A percentile compares a stretch with the other conserved stretches of the same genome.
These are phyloP conservation scores for Dicycla oo DNA, from an alignment of 2,888 invertebrate species.

Conservation along the genomic window DNA sequence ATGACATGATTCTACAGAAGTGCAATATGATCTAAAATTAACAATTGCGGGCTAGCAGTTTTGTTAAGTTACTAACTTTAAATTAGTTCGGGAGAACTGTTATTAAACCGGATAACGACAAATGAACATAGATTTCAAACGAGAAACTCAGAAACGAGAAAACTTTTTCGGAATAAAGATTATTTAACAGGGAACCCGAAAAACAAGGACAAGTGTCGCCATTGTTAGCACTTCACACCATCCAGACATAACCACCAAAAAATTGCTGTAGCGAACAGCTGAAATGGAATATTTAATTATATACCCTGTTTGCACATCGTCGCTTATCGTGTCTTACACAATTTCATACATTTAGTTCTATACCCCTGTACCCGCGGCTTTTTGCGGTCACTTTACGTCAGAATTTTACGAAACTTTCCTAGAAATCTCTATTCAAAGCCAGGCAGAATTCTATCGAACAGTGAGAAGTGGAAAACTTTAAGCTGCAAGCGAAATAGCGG, in stretches of 20 bases:
- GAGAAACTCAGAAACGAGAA: slow-evolving; percentile 24
- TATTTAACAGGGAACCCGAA: slow-evolving; percentile 20
- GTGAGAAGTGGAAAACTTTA: slow-evolving; percentile 57
- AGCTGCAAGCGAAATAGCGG: slow-evolving; percentile 51
- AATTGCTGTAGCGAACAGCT: too few species aligned
- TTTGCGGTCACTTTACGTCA: background rate
- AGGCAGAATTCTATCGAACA: slow-evolving; percentile 57
- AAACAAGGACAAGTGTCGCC: slow-evolving; percentile 7
- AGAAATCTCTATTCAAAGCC: slow-evolving; percentile 3
- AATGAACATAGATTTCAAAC: slow-evolving; percentile 41
- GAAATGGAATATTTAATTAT: background rate
- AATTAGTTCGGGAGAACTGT: slow-evolving; percentile 3
- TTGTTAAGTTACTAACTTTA: slow-evolving; percentile 1
- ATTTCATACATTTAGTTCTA: background rate
- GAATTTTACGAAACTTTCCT: slow-evolving; percentile 1
- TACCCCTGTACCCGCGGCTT: background rate
- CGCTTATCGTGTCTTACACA: background rate
- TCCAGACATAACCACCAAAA: background rate
- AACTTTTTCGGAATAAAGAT: slow-evolving; percentile 36
- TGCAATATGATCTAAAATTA: background rate
- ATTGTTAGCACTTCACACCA: slow-evolving; percentile 21
- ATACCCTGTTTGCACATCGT: background rate
- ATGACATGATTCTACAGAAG: background rate
- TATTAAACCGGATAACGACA: slow-evolving; percentile 10
- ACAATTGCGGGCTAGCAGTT: background rate